These are phyloP conservation scores for Sinocyclocheilus maitianheensis DNA, from an alignment of 2,113 vertebrate genomes.

Conservation along the genomic window DNA sequence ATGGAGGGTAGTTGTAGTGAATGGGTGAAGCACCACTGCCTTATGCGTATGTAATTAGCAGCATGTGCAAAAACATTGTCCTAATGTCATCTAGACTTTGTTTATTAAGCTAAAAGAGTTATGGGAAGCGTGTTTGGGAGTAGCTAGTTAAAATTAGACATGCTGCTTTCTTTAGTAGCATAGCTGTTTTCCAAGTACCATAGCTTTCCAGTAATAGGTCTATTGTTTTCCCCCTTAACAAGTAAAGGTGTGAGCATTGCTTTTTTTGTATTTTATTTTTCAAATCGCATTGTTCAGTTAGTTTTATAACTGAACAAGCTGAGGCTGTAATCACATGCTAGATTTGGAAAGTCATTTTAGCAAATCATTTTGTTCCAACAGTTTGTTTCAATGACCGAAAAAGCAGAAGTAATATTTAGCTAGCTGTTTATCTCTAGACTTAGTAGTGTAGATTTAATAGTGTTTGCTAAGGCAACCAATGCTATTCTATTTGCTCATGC, in stretches of 20 bases:
- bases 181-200: neutral
- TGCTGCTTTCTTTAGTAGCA: neutral
- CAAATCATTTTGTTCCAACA: too few relatives aligned
- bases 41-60: slow-evolving; percentile 42
- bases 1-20: neutral
- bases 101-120: neutral
- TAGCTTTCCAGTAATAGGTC: neutral
- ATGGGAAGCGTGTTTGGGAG: neutral
- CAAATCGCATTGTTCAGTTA: neutral
- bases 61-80: neutral
- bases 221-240: neutral
- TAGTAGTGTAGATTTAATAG: too few relatives aligned
- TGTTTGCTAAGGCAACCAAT: too few relatives aligned
- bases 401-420: neutral
- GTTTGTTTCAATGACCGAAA: too few relatives aligned
- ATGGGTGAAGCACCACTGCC: slow-evolving; percentile 36
- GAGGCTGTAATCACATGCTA: neutral
- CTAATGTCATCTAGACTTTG: neutral
- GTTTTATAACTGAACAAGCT: neutral
- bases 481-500: too few relatives aligned
- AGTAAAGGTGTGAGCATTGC: neutral
- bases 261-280: neutral
- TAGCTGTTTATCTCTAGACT: neutral
- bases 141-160: neutral
- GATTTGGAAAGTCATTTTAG: too few relatives aligned